Conservation (phyloP, 2,113 vertebrate species). For the Silurus meridionalis region DNA sequence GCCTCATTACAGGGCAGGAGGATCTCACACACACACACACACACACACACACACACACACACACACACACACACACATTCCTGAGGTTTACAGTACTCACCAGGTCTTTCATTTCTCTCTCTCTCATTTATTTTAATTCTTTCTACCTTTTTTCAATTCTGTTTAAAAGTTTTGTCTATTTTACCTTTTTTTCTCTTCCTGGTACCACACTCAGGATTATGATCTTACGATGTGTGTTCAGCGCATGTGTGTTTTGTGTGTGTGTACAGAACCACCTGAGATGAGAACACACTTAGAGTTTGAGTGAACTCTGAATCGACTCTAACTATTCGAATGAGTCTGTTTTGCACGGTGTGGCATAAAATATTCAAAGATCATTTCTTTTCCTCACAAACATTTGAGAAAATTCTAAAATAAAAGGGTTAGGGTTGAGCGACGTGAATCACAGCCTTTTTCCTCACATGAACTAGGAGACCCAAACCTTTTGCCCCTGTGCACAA, state of each 20-base stretch:
- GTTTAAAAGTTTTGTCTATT: neutral
- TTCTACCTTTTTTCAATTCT: neutral
- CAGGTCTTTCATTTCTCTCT: neutral
- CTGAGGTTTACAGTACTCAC: neutral
- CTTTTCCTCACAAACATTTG: neutral
- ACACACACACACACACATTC: constrained; percentile 28
- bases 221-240: too few species aligned
- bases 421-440: neutral
- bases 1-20: constrained; percentile 19
- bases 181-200: neutral
- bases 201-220: neutral
- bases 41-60: neutral
- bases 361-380: neutral
- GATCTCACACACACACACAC: neutral
- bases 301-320: neutral
- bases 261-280: neutral
- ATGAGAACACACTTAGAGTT: neutral
- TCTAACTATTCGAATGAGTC: neutral
- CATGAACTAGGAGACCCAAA: too few species aligned
- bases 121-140: neutral
- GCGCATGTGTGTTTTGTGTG: neutral
- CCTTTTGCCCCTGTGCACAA: too few species aligned
- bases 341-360: neutral
- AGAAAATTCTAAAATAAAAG: neutral
- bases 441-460: neutral